Evolutionary conservation across 2,113 vertebrate genomes (phyloP).

Genomic region (Fukomys damarensis): DNA sequence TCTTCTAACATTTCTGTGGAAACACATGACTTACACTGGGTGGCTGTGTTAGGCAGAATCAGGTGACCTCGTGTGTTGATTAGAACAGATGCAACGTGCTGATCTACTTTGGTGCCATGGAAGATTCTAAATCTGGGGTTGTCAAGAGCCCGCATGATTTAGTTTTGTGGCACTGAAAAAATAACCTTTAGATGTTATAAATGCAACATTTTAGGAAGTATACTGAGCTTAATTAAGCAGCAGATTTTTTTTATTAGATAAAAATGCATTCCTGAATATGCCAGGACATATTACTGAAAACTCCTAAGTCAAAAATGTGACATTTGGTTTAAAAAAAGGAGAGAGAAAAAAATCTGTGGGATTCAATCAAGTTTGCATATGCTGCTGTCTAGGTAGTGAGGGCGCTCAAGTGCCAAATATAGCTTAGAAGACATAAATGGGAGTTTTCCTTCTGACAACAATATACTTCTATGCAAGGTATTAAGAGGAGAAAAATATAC

Average conservation of each 20-base stretch:
- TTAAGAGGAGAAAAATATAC: not conserved
- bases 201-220: not conserved
- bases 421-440: slow-evolving; percentile 46
- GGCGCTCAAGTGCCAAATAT: slow-evolving; percentile 55
- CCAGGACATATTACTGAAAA: not conserved
- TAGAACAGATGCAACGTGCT: not conserved
- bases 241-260: not conserved
- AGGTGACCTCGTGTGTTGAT: not conserved
- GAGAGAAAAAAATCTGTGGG: slow-evolving; percentile 45
- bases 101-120: not conserved
- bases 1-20: not conserved
- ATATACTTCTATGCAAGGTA: not conserved
- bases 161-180: not conserved
- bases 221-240: not conserved
- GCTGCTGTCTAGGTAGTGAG: slow-evolving; percentile 62
- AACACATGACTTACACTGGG: not conserved
- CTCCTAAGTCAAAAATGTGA: slow-evolving; percentile 43
- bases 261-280: slow-evolving; percentile 29
- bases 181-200: not conserved
- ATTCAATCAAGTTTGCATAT: slow-evolving; percentile 70
- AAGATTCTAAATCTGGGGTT: not conserved
- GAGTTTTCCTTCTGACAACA: slow-evolving; percentile 34
- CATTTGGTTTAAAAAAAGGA: slow-evolving; percentile 65
- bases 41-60: not conserved
- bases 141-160: not conserved